These are phyloP conservation scores for Oreotrochilus melanogaster DNA, from an alignment of 2,113 vertebrate genomes.

Conservation along the genomic window DNA sequence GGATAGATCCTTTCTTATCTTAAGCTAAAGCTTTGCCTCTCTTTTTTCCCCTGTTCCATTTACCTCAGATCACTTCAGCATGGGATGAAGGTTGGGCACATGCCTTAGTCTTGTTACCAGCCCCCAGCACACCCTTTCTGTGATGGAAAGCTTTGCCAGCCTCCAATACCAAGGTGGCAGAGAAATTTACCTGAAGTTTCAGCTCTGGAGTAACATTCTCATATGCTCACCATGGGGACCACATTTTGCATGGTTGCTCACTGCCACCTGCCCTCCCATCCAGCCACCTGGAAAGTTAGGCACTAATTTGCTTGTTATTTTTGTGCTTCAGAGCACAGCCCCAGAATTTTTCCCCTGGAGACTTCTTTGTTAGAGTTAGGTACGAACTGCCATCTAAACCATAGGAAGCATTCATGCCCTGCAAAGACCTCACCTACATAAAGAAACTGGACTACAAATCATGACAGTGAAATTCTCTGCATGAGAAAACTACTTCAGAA, in stretches of 20 bases:
- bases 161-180: not conserved
- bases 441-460: not conserved
- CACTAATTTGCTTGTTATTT: not conserved
- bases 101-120: not conserved
- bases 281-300: not conserved
- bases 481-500: not conserved
- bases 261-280: not conserved
- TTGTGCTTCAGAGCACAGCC: not conserved
- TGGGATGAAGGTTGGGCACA: not conserved
- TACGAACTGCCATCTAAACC: not conserved
- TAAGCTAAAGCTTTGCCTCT: not conserved
- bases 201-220: not conserved
- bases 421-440: not conserved
- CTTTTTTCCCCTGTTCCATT: not conserved
- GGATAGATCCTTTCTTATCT: conserved; percentile 8
- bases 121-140: not conserved
- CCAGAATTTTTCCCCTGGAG: not conserved
- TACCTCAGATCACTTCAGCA: not conserved
- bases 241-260: not conserved
- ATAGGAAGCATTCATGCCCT: not conserved
- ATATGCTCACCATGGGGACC: not conserved
- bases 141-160: not conserved
- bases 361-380: not conserved
- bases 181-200: not conserved
- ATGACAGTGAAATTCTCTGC: not conserved